These are phyloP conservation scores for Clinocottus analis DNA, from an alignment of 2,113 vertebrate species.

Conservation along the genomic window DNA sequence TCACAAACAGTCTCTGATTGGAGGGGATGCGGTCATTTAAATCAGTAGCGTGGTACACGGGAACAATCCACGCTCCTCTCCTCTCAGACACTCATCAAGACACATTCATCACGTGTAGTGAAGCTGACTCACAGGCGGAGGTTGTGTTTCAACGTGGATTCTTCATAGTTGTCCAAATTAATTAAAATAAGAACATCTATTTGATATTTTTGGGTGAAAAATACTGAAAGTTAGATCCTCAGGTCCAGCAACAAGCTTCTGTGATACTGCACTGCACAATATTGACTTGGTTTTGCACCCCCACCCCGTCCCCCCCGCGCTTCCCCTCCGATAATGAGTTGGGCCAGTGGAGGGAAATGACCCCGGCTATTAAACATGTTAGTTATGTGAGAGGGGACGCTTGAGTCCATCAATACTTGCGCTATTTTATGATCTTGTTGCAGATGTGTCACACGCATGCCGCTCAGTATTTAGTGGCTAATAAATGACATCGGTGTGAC, in stretches of 20 bases:
- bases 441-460: neutral
- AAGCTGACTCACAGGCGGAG: neutral
- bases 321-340: slow-evolving; percentile 13
- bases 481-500: neutral
- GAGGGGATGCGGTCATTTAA: neutral
- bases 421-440: neutral
- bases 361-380: slow-evolving; percentile 14
- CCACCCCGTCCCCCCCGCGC: too few relatives aligned
- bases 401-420: slow-evolving; percentile 8
- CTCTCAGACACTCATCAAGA: neutral
- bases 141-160: neutral
- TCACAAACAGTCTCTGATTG: too few relatives aligned
- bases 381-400: slow-evolving; percentile 1
- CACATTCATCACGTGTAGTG: neutral
- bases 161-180: neutral
- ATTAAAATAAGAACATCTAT: too few relatives aligned
- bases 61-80: neutral
- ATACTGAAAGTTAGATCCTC: too few relatives aligned
- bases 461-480: neutral
- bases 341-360: slow-evolving; percentile 20
- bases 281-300: slow-evolving; percentile 8
- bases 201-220: too few relatives aligned
- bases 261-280: neutral
- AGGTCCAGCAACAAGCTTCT: neutral
- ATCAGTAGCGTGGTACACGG: neutral